Percentiles rank a stretch among this genome's conserved stretches.
Evolutionary conservation across 2,113 vertebrate genomes (phyloP).

Genomic region (Myotis lucifugus): DNA sequence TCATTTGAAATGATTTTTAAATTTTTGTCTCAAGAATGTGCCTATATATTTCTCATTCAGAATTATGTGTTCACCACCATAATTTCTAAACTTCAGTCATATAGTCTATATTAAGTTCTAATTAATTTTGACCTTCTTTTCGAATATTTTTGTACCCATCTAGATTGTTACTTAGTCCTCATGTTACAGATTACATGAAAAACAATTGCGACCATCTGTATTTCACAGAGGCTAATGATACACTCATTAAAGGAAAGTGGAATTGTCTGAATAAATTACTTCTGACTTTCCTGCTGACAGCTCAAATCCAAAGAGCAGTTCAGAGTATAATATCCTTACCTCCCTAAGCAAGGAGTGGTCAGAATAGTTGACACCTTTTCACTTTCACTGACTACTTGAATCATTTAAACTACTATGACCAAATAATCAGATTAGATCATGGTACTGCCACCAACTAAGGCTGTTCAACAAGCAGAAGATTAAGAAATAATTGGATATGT

Average conservation of each 20-base stretch:
- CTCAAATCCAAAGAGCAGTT: background rate
- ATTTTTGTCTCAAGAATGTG: conserved; percentile 40
- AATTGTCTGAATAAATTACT: conserved; percentile 44
- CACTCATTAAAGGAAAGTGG: background rate
- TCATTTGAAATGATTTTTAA: conserved; percentile 62
- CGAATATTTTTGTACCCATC: conserved; percentile 3
- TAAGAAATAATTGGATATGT: background rate
- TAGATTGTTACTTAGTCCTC: conserved; percentile 23
- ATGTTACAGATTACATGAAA: background rate
- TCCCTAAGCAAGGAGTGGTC: background rate
- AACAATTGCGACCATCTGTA: background rate
- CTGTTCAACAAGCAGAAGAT: background rate
- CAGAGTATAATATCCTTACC: background rate
- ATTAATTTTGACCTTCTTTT: conserved; percentile 28
- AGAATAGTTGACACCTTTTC: conserved; percentile 3
- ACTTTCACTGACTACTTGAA: background rate
- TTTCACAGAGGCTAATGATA: background rate
- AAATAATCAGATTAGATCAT: background rate
- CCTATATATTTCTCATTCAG: conserved; percentile 31
- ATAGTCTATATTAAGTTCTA: background rate
- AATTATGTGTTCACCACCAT: background rate
- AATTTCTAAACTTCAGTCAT: conserved; percentile 21
- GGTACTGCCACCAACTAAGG: background rate
- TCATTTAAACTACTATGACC: conserved; percentile 17
- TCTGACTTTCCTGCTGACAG: background rate